Percentiles rank a stretch among this genome's conserved stretches.
Evolutionary conservation across 2,113 vertebrate species (phyloP).

Genomic region (Colius striatus): DNA sequence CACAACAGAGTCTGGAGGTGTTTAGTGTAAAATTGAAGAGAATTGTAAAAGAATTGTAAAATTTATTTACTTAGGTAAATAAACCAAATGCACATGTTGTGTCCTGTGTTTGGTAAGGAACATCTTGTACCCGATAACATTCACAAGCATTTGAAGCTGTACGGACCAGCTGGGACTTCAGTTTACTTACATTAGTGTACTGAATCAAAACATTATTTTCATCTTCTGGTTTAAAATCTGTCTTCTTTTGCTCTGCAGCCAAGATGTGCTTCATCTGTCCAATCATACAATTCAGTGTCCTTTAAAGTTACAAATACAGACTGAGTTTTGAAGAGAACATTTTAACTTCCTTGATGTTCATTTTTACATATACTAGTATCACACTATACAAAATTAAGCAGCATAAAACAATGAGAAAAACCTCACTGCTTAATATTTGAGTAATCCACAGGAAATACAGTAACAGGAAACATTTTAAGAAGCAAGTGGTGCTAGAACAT

Average conservation of each 20-base stretch:
- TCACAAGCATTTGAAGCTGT: background rate
- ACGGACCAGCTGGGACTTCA: background rate
- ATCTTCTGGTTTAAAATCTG: constrained; percentile 97
- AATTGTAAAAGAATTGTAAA: too few species aligned
- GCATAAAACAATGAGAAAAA: background rate
- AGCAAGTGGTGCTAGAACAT: background rate
- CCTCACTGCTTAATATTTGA: background rate
- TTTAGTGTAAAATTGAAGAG: background rate
- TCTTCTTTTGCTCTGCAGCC: constrained; percentile 96
- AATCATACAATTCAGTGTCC: constrained; percentile 98
- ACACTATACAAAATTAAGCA: background rate
- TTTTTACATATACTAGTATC: background rate
- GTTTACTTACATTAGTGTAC: constrained; percentile 91
- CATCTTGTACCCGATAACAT: background rate
- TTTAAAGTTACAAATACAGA: constrained; percentile 70
- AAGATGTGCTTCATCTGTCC: constrained; percentile 99
- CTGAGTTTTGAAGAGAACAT: background rate
- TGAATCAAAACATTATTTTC: constrained; percentile 98
- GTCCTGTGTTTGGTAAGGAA: background rate
- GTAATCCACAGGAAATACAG: background rate
- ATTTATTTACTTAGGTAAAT: background rate
- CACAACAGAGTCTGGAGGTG: background rate
- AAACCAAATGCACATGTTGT: background rate
- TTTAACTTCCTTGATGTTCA: background rate
- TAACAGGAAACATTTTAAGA: background rate